phyloP scores from a whole-genome alignment of 2,113 vertebrate species.

The Microcebus tavaratra region DNA sequence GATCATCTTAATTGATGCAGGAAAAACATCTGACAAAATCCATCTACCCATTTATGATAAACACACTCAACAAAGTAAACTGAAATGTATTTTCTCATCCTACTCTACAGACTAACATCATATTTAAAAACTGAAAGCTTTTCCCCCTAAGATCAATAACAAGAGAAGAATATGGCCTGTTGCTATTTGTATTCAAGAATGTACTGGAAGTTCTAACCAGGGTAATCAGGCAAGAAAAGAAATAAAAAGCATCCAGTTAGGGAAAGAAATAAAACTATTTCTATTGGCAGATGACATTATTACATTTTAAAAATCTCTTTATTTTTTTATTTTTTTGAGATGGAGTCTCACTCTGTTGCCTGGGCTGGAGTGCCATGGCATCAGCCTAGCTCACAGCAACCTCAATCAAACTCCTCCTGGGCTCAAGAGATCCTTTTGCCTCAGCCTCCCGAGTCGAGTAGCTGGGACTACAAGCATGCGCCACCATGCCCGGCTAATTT shows the following conservation, averaged over 20 bases:
- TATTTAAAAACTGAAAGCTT: background rate
- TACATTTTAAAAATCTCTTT: background rate
- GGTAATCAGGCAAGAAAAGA: background rate
- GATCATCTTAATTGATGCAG: background rate
- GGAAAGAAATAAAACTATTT: background rate
- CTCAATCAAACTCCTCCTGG: no score
- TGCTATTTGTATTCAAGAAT: background rate
- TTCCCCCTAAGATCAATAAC: background rate
- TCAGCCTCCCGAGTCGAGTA: no score
- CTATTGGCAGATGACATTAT: background rate
- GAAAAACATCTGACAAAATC: background rate
- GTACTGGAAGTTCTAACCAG: background rate
- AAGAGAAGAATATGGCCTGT: background rate
- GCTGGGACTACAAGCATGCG: no score
- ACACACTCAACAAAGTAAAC: background rate
- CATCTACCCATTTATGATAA: background rate
- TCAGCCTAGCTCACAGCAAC: no score
- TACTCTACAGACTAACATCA: background rate
- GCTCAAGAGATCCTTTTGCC: no score
- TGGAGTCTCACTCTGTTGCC: no score
- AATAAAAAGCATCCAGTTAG: background rate
- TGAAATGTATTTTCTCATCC: background rate
- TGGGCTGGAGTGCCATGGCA: no score
- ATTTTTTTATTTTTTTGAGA: no score
- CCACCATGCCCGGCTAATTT: no score